These are phyloP conservation scores for Plumapathes pennacea DNA, from an alignment of 92 coral and sea anemone genomes.

Conservation along the genomic window DNA sequence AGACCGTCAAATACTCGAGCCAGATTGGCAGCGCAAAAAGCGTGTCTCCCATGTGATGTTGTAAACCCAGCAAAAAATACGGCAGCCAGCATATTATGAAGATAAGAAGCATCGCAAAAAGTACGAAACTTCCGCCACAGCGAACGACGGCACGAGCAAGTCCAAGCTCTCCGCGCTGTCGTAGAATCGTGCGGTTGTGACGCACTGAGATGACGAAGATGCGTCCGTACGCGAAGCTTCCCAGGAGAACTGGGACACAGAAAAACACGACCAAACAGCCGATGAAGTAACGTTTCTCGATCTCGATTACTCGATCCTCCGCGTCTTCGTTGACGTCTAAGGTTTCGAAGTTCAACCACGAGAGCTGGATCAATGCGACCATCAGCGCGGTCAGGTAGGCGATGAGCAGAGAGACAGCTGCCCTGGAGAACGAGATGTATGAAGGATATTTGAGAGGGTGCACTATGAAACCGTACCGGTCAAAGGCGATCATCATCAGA, in stretches of 20 bases:
- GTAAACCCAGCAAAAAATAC: conserved; percentile 37
- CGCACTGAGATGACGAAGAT: conserved; percentile 25
- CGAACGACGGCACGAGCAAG: conserved; percentile 13
- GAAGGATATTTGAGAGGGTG: conserved; percentile 57
- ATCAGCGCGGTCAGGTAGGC: conserved; percentile 34
- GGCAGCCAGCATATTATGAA: conserved; percentile 54
- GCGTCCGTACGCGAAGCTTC: conserved; percentile 16
- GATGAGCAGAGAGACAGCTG: conserved; percentile 11
- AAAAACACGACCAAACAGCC: conserved; percentile 20
- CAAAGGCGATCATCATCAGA: conserved; percentile 65
- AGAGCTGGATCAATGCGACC: conserved; percentile 49
- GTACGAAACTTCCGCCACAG: conserved; percentile 31
- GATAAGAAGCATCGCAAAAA: conserved; percentile 25
- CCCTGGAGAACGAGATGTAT: conserved; percentile 35
- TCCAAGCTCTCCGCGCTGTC: conserved; percentile 17
- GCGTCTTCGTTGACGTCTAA: conserved; percentile 30
- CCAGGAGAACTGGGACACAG: conserved; percentile 25
- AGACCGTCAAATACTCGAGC: conserved; percentile 5
- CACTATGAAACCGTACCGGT: conserved; percentile 83
- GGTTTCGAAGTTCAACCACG: conserved; percentile 24
- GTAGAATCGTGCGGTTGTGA: conserved; percentile 19
- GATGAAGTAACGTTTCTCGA: conserved; percentile 27
- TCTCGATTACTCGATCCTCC: conserved; percentile 1
- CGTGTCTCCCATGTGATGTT: conserved; percentile 25
- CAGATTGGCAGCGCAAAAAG: conserved; percentile 10